phyloP scores from a whole-genome alignment of 2,888 invertebrate species.

The Plebejus anna region DNA sequence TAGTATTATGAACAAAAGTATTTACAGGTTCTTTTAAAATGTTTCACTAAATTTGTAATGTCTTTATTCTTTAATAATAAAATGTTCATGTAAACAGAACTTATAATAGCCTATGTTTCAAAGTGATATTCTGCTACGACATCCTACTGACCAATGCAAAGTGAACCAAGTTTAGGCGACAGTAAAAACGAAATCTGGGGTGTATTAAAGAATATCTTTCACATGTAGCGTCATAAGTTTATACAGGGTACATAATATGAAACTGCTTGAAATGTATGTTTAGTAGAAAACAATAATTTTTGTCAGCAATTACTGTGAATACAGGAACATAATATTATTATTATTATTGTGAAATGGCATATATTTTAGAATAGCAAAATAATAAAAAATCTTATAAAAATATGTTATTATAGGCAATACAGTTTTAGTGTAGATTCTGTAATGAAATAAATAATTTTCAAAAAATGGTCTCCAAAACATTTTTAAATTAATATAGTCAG shows the following conservation, averaged over 20 bases:
- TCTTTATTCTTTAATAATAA: background rate
- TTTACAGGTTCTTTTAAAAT: background rate
- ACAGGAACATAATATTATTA: too few relatives aligned
- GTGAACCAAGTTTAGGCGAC: background rate
- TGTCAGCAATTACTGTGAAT: too few relatives aligned
- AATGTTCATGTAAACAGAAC: background rate
- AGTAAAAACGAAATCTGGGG: background rate
- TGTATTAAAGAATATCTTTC: background rate
- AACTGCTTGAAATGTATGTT: background rate
- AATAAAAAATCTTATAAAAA: background rate
- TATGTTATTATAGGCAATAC: background rate
- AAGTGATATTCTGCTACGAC: background rate
- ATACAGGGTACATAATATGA: background rate
- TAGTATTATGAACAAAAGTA: slow-evolving; percentile 10
- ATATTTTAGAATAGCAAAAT: background rate
- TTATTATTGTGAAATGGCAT: background rate
- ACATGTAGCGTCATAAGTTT: background rate
- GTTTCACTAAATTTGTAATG: background rate
- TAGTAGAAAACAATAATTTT: background rate
- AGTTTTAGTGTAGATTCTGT: background rate
- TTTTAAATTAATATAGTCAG: slow-evolving; percentile 33
- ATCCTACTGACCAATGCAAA: background rate
- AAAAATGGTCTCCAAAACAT: slow-evolving; percentile 25
- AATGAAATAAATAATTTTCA: background rate
- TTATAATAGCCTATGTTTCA: background rate